Base-by-base conservation (phyloP, 1,140 invertebrate genomes). In the Papilio aristodemus region DNA sequence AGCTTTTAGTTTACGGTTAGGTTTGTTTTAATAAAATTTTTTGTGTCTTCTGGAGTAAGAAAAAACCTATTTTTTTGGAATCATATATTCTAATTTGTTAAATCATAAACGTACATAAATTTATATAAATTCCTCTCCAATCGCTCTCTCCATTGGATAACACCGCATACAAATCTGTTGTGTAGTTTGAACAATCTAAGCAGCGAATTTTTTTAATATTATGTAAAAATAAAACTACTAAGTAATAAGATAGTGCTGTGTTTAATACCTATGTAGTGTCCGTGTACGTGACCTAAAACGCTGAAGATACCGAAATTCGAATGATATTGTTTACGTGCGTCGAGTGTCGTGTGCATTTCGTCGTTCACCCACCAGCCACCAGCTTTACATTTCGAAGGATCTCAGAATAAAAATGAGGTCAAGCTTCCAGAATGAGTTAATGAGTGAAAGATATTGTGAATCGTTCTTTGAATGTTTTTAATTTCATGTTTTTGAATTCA, bases 401-500 rank as follows among this genome's bases (percentile, higher is more conserved):
- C 19, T 71, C 59, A 68, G 69, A 77, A 74, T 76, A 73, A 81
- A 66, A 66, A 83, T 79, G 75, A 70, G 81, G 83, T 78, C 79
- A 81, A 75, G 72, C 70, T 73, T 73, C 75, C 74, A 69, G 75
- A 72, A 86, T 79, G 72, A 73, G 67, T 58, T 71, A 80, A 76
- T 57, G 72, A 71, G 68, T 79, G 76, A 78, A 84, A 78, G 69
- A 68, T 77, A 67, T 73, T 78, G 71, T 84, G 82, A 87, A 73
- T 85, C 80, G 83, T 68, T 63, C 54, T 64, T 77, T 64, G 73
- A 75, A 22, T 75, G 70, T 77, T 69, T 43, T 36, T 58, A 22
- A 62, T 62, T 74, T 70, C 37, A 4, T 8, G 11, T 19, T 39
- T 14, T 10, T 5, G 19, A 50, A 39, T 13, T 2, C 17, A 19